Base-by-base conservation (phyloP, 2,113 vertebrate genomes). In the Enhydra lutris region DNA sequence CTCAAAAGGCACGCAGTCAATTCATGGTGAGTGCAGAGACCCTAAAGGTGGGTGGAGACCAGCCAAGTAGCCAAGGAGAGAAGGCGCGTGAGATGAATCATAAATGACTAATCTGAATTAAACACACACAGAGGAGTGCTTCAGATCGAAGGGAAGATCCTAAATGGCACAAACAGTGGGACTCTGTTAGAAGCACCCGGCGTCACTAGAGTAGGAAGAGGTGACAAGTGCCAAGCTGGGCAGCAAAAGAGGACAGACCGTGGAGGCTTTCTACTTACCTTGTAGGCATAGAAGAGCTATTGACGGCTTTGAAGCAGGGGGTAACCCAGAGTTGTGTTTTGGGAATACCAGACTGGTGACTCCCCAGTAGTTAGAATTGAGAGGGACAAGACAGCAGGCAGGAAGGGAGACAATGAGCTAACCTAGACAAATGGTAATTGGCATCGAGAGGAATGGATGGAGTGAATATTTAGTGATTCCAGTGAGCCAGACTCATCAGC, bases 381-480 rank as follows among this genome's bases (percentile, higher is more conserved):
- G 26, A 95, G 47, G 50, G 20, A 47, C 10, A 52, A 50, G 42
- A 36, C 3, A 82, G 13, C 21, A 91, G 29, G 20, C 67, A 80
- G 17, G 21, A 94, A 81, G 7, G 47, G 26, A 92, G 34, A 74
- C 39, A 29, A 29, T 74, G 21, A 3, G 34, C 10, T 87, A 63
- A 94, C 87, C 23, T 74, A 93, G 10, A 87, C 17, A 91, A 90
- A 96, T 59, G 45, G 36, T 57, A 92, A 89, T 26, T 88, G 80
- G 52, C 63, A 95, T 63, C 6, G 18, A 95, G 57, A 89, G 69
- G 61, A 90, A 91, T 55, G n/a, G 52, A 78, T 47, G 6, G n/a
- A 94, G 45, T 90, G 34, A 93, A 81, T 95, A 91, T 86, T 89
- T 95, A 89, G 24, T 34, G 90, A 93, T 94, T 93, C 50, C 88